These are phyloP conservation scores for Eleginops maclovinus DNA, from an alignment of 2,113 vertebrate species.

Conservation along the genomic window DNA sequence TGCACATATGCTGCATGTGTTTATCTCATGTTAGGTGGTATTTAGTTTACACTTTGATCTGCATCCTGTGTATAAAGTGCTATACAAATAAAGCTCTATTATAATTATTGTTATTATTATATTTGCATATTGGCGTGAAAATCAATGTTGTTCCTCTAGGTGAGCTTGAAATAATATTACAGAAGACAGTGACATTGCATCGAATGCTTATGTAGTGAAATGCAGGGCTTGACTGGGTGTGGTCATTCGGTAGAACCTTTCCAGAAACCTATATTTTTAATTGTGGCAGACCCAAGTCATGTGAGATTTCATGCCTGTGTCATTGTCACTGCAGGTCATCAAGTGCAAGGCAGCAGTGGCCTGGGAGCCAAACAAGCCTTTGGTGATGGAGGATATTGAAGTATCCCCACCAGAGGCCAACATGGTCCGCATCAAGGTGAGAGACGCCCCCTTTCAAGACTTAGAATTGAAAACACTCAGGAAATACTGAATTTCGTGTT, in stretches of 20 bases:
- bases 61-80: too few relatives aligned
- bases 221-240: background rate
- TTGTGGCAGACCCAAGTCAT: background rate
- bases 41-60: too few relatives aligned
- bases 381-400: conserved; percentile 89
- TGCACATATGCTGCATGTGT: too few relatives aligned
- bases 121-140: background rate
- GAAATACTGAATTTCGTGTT: too few relatives aligned
- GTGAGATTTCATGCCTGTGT: background rate
- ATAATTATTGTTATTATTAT: background rate
- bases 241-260: background rate
- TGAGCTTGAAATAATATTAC: background rate
- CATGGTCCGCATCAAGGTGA: conserved; percentile 90
- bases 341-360: conserved; percentile 89
- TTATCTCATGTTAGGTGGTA: too few relatives aligned
- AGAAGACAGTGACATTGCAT: background rate
- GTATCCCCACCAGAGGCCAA: conserved; percentile 86
- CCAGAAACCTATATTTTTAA: background rate
- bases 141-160: background rate
- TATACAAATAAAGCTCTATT: too few relatives aligned
- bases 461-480: too few relatives aligned
- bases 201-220: background rate
- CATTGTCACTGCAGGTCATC: conserved; percentile 85
- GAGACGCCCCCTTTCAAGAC: background rate
- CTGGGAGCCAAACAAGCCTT: conserved; percentile 86